Evolutionary conservation across 2,888 invertebrate genomes (phyloP).

Genomic region (Diarsia brunnea): DNA sequence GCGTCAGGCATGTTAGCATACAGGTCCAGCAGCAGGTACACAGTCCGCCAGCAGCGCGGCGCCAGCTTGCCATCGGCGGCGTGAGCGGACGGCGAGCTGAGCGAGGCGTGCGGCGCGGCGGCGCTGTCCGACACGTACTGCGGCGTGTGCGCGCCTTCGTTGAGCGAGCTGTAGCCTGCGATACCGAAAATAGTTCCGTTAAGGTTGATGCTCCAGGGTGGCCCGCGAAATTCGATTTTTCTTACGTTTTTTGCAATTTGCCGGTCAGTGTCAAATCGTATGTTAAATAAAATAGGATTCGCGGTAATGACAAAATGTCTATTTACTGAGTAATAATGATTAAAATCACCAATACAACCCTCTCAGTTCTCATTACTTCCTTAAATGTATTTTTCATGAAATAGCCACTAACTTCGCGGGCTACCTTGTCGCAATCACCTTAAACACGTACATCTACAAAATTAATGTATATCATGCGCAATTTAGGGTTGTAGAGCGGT

Average conservation of each 20-base stretch:
- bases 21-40: conserved; percentile 97
- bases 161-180: conserved; percentile 94
- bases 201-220: too few relatives aligned
- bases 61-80: conserved; percentile 83
- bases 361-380: too few relatives aligned
- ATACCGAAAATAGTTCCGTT: rapidly evolving
- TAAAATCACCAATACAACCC: too few relatives aligned
- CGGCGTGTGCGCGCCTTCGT: conserved; percentile 94
- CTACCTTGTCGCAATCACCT: too few relatives aligned
- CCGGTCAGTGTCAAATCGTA: too few relatives aligned
- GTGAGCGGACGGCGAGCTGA: conserved; percentile 56
- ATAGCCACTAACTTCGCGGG: too few relatives aligned
- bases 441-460: background rate
- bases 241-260: too few relatives aligned
- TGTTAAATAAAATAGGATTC: too few relatives aligned
- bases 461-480: background rate
- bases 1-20: conserved; percentile 99
- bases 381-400: too few relatives aligned
- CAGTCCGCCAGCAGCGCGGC: conserved; percentile 98
- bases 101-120: conserved; percentile 81
- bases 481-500: background rate
- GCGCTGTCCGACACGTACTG: conserved; percentile 79
- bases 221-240: too few relatives aligned
- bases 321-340: too few relatives aligned
- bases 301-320: too few relatives aligned